Percentiles rank a stretch among this genome's conserved stretches.
Evolutionary conservation across 92 coral and sea anemone genomes (phyloP).

Genomic region (Epizoanthus ramosus): DNA sequence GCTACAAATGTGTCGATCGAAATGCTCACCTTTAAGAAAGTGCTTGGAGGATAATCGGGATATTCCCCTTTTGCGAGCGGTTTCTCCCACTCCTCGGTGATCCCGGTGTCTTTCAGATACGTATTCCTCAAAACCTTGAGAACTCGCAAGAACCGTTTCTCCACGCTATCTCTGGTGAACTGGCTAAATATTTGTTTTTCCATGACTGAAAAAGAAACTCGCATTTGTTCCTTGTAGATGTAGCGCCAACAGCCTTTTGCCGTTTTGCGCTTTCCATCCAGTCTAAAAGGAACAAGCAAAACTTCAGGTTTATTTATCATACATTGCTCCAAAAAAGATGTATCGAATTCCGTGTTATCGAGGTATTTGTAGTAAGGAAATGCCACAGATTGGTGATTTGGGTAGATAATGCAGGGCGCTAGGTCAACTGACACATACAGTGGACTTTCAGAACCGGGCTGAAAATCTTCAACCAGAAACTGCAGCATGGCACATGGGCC

Average conservation of each 20-base stretch:
- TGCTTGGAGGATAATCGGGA: conserved; percentile 28
- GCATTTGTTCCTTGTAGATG: conserved; percentile 38
- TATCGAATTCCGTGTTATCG: background rate
- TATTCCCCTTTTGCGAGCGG: background rate
- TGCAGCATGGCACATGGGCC: conserved; percentile 42
- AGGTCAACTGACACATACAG: conserved; percentile 34
- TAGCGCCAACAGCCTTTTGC: background rate
- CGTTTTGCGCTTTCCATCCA: background rate
- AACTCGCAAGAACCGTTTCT: conserved; percentile 36
- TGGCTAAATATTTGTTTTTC: conserved; percentile 40
- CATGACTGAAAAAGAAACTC: conserved; percentile 41
- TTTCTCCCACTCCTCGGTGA: conserved; percentile 33
- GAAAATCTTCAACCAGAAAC: conserved; percentile 37
- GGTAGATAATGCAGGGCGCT: conserved; percentile 41
- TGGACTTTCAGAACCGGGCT: conserved; percentile 8
- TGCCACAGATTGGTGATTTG: conserved; percentile 1
- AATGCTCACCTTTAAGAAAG: conserved; percentile 1
- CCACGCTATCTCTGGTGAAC: conserved; percentile 41
- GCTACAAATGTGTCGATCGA: no score
- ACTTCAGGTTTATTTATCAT: conserved; percentile 12
- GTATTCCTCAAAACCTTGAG: conserved; percentile 38
- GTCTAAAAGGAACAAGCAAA: conserved; percentile 32
- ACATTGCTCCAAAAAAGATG: conserved; percentile 22
- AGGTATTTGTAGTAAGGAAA: conserved; percentile 34
- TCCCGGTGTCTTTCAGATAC: conserved; percentile 38